A percentile compares a stretch with the other conserved stretches of the same genome.
Conservation (phyloP, 2,888 invertebrate species). For the Hylaea fasciaria region DNA sequence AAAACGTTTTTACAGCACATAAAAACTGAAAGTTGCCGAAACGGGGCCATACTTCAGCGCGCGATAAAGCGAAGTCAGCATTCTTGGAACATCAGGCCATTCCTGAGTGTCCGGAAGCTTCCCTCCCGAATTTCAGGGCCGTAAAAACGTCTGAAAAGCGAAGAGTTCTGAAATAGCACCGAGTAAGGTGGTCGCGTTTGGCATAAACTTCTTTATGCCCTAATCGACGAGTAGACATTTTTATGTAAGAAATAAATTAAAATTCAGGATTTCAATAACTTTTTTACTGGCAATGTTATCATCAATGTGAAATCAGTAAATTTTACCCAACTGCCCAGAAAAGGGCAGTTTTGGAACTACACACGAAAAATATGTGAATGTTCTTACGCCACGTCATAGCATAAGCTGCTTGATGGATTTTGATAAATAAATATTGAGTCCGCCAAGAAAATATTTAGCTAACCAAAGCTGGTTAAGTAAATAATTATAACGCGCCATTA, state of each 20-base stretch:
- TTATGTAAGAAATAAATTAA: neutral
- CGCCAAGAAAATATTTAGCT: no score
- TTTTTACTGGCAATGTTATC: no score
- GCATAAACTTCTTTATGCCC: neutral
- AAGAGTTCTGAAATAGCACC: constrained; percentile 21
- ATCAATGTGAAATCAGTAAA: no score
- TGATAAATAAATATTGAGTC: no score
- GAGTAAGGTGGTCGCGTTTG: neutral
- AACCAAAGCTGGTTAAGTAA: no score
- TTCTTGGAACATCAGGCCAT: constrained; percentile 22
- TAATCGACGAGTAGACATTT: no score
- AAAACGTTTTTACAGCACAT: constrained; percentile 16
- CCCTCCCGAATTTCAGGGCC: constrained; percentile 21
- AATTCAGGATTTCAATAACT: neutral
- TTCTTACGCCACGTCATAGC: no score
- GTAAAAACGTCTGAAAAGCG: constrained; percentile 26
- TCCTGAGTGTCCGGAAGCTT: constrained; percentile 28
- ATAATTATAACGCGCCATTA: no score
- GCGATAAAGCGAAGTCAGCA: constrained; percentile 18
- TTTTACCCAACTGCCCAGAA: no score
- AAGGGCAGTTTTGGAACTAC: no score
- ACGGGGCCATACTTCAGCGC: constrained; percentile 23
- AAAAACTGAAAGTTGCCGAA: constrained; percentile 25
- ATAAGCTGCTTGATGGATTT: no score
- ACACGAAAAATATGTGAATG: no score